Base-by-base conservation (phyloP, 2,888 invertebrate species). In the Yponomeuta sedellus region DNA sequence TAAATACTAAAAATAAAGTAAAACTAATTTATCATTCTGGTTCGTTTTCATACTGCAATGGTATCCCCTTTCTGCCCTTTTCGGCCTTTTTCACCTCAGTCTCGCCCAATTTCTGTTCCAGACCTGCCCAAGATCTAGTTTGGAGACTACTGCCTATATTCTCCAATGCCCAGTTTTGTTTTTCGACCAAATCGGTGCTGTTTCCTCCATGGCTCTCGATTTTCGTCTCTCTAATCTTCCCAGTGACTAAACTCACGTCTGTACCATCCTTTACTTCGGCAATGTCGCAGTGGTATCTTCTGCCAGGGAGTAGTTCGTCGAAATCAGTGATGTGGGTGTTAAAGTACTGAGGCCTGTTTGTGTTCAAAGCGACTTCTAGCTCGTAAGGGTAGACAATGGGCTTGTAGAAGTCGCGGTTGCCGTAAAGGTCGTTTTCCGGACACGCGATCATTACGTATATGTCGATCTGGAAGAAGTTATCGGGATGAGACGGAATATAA, bases 341-440 rank as follows among this genome's bases (percentile, higher is more conserved):
- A 80, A 91, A 94, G 68, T 83, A 88, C 1, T 92, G 91, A 56
- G 92, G 92, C 68, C 90, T 77, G 67, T 85, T 86, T 2, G 83
- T 80, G 81, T 96, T 96, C 20, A 96, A 83, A 4, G 96, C 96
- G 67, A 95, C 92, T 88, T 99, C 99, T 25, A 99, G 92, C 86
- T 99, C 99, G 82, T 95, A 97, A 0, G 98, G 96, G 25, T 97
- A 97, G 0, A 98, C 94, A 64, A 99, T 94, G 0, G 99, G 98
- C 78, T 95, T 96, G 76, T 96, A 96, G 82, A 96, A 98, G 66
- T 98, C 97, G 73, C 95, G 93, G 64, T 94, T 95, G 77, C 96
- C 95, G 77, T 95, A 94, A 58, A 98, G 92, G 70, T 96, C 95
- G 77, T 96, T 98, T 85, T 98, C 97, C 2, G 98, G 95, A 79